These are phyloP conservation scores for Aspidoscelis tigris DNA, from an alignment of 2,113 vertebrate species.

Conservation along the genomic window DNA sequence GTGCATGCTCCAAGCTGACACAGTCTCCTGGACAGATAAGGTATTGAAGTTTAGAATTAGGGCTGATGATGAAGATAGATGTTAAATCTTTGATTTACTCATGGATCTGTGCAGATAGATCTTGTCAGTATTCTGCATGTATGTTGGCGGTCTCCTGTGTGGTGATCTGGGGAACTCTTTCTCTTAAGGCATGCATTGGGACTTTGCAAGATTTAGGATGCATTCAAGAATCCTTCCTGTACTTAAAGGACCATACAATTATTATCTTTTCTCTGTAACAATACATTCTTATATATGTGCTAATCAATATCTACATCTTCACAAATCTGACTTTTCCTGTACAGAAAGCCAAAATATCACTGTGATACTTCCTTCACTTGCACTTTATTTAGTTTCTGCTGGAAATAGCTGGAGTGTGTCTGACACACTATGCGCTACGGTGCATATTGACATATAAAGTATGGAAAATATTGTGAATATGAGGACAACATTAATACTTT, in stretches of 20 bases:
- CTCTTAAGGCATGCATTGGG: background rate
- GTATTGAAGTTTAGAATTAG: background rate
- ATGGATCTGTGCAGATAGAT: background rate
- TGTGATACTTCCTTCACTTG: conserved; percentile 18
- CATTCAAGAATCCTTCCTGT: background rate
- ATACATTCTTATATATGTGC: background rate
- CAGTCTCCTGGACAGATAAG: background rate
- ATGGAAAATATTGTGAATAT: conserved; percentile 5
- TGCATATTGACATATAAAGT: conserved; percentile 21
- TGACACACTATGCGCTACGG: fast-evolving
- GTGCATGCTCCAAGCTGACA: background rate
- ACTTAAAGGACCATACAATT: background rate
- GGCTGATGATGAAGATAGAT: background rate
- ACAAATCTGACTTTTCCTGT: background rate
- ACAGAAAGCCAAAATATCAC: background rate
- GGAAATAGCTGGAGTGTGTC: background rate
- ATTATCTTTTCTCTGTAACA: background rate
- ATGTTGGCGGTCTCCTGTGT: background rate
- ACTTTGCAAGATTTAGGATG: background rate
- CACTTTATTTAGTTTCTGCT: background rate
- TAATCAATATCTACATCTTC: background rate
- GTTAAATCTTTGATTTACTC: background rate
- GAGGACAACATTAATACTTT: background rate
- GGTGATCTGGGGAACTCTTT: background rate
- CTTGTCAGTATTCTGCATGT: background rate